Percentiles rank a stretch among this genome's conserved stretches.
Evolutionary conservation across 2,888 invertebrate genomes (phyloP).

Genomic region (Norana najaformis): DNA sequence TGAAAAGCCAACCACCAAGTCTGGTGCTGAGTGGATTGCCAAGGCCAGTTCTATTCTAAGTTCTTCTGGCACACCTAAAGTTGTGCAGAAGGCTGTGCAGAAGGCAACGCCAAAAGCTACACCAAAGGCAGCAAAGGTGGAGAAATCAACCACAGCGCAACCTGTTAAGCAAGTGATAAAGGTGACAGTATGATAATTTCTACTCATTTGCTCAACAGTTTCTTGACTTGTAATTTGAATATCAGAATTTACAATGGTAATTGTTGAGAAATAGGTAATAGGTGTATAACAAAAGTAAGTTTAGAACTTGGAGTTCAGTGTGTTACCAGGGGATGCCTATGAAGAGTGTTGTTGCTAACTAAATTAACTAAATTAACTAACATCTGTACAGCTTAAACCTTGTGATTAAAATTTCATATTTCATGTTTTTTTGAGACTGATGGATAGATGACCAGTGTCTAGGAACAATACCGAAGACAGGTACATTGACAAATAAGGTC

Average conservation of each 20-base stretch:
- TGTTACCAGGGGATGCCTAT: no score
- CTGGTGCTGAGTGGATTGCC: not conserved
- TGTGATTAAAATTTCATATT: no score
- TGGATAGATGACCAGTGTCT: no score
- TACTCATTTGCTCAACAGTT: not conserved
- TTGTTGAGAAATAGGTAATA: not conserved
- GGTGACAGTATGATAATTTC: not conserved
- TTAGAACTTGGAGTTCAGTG: no score
- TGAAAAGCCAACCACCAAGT: not conserved
- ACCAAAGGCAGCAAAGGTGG: not conserved
- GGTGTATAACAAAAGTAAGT: no score
- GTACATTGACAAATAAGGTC: no score
- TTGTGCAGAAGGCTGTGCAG: not conserved
- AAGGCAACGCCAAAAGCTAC: not conserved
- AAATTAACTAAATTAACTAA: no score
- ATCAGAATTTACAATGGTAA: not conserved
- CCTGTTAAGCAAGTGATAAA: conserved; percentile 15
- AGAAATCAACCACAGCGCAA: not conserved
- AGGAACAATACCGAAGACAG: no score
- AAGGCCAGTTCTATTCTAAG: not conserved
- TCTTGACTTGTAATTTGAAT: not conserved
- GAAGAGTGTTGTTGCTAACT: no score
- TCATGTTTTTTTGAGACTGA: no score
- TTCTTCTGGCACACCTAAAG: not conserved
- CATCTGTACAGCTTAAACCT: no score